phyloP scores from a whole-genome alignment of 2,888 invertebrate genomes.

The Chironomus tentans region DNA sequence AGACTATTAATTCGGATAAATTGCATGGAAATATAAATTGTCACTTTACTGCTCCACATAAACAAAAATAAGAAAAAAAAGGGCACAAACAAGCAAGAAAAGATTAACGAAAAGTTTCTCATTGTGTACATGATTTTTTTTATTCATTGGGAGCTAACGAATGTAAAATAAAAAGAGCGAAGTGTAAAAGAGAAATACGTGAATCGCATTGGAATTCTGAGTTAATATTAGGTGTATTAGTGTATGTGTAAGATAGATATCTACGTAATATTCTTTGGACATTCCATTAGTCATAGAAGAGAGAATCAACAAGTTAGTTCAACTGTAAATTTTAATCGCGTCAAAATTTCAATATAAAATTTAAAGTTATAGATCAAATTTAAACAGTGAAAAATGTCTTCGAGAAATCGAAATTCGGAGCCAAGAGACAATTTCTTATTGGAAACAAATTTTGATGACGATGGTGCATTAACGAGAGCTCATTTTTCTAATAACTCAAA shows the following conservation, averaged over 20 bases:
- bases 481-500: conserved; percentile 35
- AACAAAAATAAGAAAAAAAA: neutral
- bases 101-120: neutral
- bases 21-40: neutral
- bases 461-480: conserved; percentile 39
- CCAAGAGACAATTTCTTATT: conserved; percentile 42
- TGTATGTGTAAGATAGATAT: neutral
- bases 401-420: conserved; percentile 32
- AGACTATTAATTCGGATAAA: neutral
- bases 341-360: neutral
- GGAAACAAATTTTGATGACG: conserved; percentile 44
- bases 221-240: neutral
- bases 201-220: neutral
- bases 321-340: neutral
- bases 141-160: neutral
- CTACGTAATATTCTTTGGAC: neutral
- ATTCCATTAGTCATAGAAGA: neutral
- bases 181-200: neutral
- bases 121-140: neutral
- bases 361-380: neutral
- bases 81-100: neutral
- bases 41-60: neutral
- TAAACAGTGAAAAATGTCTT: conserved; percentile 11
- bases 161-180: neutral
- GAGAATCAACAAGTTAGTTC: neutral